Base-by-base conservation (phyloP, 2,888 invertebrate species). In the Elysia crispata region DNA sequence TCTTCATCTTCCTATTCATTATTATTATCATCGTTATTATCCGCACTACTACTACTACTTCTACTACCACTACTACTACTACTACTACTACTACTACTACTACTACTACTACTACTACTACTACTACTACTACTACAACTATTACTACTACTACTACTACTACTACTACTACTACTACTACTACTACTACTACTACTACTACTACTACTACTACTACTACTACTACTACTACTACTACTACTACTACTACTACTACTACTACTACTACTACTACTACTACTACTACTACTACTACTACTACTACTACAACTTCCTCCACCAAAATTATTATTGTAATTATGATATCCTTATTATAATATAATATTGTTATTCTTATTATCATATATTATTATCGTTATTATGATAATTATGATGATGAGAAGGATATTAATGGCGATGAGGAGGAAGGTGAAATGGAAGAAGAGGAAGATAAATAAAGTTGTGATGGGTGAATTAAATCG, bases 191-290 rank as follows among this genome's bases (percentile, higher is more conserved):
- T 41, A 70, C 33, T 70, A 70, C 23, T 70, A 70, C 33, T 70
- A 70, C 70, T 70, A 70, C 33, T 70, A 70, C 33, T 70, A 70
- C 70, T 70, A 70, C 33, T 70, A 70, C 33, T 41, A 70, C 70
- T 41, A 70, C 33, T 41, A 70, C 33, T 70, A 70, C 70, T 70
- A 70, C 33, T 70, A 70, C 33, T 70, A 70, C 33, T 70, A 70
- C 33, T 70, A 70, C 33, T 70, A 33, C 33, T 70, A 70, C 33
- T 70, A 6, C 70, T 70, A 70, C 33, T 70, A 70, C 33, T 70
- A 31, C 41, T 31, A 31, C 66, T 1, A 66, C 66, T 23, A 25
- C 66, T 66, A 25, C 66, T 66, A 66, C 6, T 66, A 3, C 66
- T 66, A n/a, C 66, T 66, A 62, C 62, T 62, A 20, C 62, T 62